phyloP scores from a whole-genome alignment of 1,140 invertebrate species.

The Lepeophtheirus salmonis region DNA sequence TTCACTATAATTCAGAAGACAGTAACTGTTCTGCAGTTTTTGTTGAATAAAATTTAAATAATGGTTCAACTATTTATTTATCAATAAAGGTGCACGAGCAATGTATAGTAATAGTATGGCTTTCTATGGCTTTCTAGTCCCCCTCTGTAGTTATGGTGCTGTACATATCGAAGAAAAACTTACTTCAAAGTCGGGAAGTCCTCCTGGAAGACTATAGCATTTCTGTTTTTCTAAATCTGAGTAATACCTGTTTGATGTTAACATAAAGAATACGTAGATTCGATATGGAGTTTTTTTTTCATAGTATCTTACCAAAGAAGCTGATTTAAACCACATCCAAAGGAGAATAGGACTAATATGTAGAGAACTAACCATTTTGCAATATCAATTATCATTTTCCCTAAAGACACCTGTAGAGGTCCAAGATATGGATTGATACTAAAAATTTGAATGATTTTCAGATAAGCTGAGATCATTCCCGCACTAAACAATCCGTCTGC shows the following conservation, averaged over 20 bases:
- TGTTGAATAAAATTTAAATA: too few relatives aligned
- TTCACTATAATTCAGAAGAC: too few relatives aligned
- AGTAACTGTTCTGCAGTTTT: too few relatives aligned
- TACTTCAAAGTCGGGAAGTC: slow-evolving; percentile 40
- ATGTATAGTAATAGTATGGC: too few relatives aligned
- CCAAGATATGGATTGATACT: slow-evolving; percentile 76
- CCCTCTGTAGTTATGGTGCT: too few relatives aligned
- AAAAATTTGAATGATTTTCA: slow-evolving; percentile 73
- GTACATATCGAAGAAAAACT: background rate
- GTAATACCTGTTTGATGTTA: slow-evolving; percentile 38
- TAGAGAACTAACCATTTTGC: slow-evolving; percentile 74
- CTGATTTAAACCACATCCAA: slow-evolving; percentile 67
- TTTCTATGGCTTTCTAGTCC: too few relatives aligned
- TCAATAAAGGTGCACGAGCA: too few relatives aligned
- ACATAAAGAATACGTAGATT: background rate
- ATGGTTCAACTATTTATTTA: too few relatives aligned
- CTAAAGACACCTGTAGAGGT: slow-evolving; percentile 61
- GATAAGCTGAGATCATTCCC: slow-evolving; percentile 71
- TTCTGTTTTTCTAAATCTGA: slow-evolving; percentile 54
- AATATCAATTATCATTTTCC: slow-evolving; percentile 67
- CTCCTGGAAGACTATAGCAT: slow-evolving; percentile 42
- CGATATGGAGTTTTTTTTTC: background rate
- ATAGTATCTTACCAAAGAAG: slow-evolving; percentile 41
- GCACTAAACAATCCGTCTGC: slow-evolving; percentile 84
- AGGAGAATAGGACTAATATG: slow-evolving; percentile 56